Evolutionary conservation across 1,140 invertebrate species (phyloP).

Genomic region (Drosophila sucinea): DNA sequence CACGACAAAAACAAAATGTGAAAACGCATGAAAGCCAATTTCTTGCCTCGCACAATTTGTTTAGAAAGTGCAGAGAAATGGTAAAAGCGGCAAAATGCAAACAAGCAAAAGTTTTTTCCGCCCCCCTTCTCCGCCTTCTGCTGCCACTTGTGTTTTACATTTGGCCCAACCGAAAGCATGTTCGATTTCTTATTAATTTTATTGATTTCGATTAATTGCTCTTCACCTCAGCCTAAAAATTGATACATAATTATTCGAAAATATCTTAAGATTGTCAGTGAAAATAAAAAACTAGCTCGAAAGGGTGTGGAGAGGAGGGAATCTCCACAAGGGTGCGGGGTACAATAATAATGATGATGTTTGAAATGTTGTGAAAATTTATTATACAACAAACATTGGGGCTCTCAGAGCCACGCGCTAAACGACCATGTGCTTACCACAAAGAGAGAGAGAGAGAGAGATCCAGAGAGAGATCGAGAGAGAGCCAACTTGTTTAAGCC

Average conservation of each 20-base stretch:
- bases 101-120: constrained; percentile 52
- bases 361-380: constrained; percentile 53
- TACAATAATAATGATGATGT: constrained; percentile 27
- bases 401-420: constrained; percentile 57
- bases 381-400: constrained; percentile 68
- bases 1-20: constrained; percentile 82
- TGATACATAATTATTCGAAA: too few species aligned
- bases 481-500: constrained; percentile 26
- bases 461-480: constrained; percentile 25
- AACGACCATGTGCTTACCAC: constrained; percentile 59
- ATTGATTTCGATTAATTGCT: constrained; percentile 52
- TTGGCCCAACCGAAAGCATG: constrained; percentile 47
- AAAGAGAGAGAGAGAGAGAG: constrained; percentile 24
- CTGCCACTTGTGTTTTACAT: not conserved
- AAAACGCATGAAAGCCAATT: constrained; percentile 81
- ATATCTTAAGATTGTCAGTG: too few species aligned
- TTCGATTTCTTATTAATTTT: constrained; percentile 66
- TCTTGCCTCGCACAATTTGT: constrained; percentile 74
- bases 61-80: constrained; percentile 82
- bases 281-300: too few species aligned
- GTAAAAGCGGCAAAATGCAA: constrained; percentile 83
- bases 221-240: too few species aligned
- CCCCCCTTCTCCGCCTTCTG: not conserved
- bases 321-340: constrained; percentile 9
- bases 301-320: too few species aligned